These are phyloP conservation scores for Lordiphosa fenestrarum DNA, from an alignment of 2,888 invertebrate species.

Conservation along the genomic window DNA sequence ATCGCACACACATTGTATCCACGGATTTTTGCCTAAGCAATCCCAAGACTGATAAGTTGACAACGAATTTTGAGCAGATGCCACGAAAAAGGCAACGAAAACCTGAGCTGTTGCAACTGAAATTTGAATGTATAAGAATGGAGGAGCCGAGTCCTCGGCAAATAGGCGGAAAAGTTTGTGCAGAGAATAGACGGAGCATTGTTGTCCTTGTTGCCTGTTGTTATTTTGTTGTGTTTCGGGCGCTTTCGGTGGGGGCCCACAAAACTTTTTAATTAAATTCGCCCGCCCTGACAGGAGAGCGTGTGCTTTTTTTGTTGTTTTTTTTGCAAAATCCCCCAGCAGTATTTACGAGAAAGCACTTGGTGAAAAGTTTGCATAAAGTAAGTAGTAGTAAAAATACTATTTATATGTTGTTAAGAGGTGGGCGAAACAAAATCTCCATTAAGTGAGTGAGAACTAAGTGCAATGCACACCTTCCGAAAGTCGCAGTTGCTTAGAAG, in stretches of 20 bases:
- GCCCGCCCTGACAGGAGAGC: constrained; percentile 27
- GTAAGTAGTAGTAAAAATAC: constrained; percentile 32
- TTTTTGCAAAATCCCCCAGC: constrained; percentile 1
- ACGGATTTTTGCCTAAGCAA: no score
- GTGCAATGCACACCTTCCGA: constrained; percentile 5
- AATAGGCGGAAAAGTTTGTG: constrained; percentile 40
- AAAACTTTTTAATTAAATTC: constrained; percentile 71
- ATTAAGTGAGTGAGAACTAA: constrained; percentile 2
- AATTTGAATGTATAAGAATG: constrained; percentile 10
- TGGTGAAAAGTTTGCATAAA: constrained; percentile 50
- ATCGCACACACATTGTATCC: constrained; percentile 1
- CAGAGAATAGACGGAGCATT: constrained; percentile 17
- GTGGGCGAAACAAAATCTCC: constrained; percentile 12
- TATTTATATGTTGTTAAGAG: constrained; percentile 35
- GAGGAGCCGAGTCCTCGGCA: constrained; percentile 3
- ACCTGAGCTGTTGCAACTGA: constrained; percentile 38
- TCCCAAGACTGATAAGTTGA: constrained; percentile 1
- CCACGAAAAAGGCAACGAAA: neutral
- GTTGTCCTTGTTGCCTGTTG: constrained; percentile 24
- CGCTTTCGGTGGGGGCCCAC: constrained; percentile 28
- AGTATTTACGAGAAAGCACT: constrained; percentile 22
- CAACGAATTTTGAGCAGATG: no score
- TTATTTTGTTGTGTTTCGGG: constrained; percentile 20
- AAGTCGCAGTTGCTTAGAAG: constrained; percentile 14
- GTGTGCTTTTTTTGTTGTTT: constrained; percentile 28